A percentile compares a stretch with the other conserved stretches of the same genome.
Conservation (phyloP, 2,113 vertebrate genomes). For the Redunca redunca region DNA sequence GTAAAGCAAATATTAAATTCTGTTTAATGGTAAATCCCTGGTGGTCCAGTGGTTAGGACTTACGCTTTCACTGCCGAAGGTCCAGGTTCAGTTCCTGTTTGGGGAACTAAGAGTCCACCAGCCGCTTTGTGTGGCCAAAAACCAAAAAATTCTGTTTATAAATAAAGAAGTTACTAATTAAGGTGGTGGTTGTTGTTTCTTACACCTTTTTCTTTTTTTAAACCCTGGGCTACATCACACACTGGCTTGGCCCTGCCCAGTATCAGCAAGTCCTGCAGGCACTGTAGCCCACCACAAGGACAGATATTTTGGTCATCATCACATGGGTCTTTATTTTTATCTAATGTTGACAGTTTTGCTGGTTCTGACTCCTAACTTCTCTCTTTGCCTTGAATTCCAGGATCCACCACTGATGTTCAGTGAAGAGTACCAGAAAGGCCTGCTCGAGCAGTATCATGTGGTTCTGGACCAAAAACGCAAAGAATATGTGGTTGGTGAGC, state of each 20-base stretch:
- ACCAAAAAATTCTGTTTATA: not conserved
- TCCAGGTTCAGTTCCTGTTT: not conserved
- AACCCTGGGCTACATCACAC: not conserved
- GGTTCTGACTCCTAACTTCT: not conserved
- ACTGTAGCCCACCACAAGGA: not conserved
- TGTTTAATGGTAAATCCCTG: not conserved
- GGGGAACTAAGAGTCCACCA: not conserved
- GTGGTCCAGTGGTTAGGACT: not conserved
- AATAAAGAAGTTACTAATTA: not conserved
- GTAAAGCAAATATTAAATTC: not conserved
- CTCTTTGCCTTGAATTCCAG: constrained; percentile 73
- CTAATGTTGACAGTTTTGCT: not conserved
- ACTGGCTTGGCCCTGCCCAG: not conserved
- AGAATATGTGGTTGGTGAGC: constrained; percentile 91
- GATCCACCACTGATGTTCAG: constrained; percentile 96
- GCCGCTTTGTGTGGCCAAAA: not conserved
- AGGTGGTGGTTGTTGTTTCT: not conserved
- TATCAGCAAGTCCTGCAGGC: too few species aligned
- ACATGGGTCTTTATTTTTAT: not conserved
- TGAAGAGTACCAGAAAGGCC: constrained; percentile 91
- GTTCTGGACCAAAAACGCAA: constrained; percentile 92
- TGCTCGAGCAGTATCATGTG: constrained; percentile 88
- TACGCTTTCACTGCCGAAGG: not conserved
- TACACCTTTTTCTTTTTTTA: not conserved
- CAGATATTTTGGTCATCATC: not conserved